Base-by-base conservation (phyloP, 2,888 invertebrate genomes). In the Leptinotarsa peninsularis region DNA sequence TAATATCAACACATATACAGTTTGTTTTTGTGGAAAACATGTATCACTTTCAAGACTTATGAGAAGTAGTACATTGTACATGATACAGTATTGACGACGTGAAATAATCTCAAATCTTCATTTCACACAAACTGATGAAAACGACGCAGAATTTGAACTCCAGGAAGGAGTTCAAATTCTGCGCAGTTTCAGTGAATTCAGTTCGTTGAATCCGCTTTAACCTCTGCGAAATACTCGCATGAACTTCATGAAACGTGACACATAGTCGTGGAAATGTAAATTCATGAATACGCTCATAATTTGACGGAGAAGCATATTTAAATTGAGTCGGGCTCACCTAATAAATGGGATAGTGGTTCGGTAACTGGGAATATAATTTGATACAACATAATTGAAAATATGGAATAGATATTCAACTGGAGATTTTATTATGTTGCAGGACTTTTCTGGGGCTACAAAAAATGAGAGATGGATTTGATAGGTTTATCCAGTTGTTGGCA, bases 201-300 rank as follows among this genome's bases (percentile, higher is more conserved):
- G 52, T 52, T 50, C 69, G 50, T 69, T 73, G 63, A 21, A 27
- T 50, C 17, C 69, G 66, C 3, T 63, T 43, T n/a, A 63, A 69
- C n/a, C 60, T 73, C 66, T 52, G 7, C 23, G 58, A 58, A 73
- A 68, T 23, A 23, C 69, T 69, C 52, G 69, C 43, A 67, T 66
- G 69, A 73, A 60, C 43, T 52, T 49, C 69, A 66, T 68, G 69
- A 63, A 73, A 73, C 63, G 63, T 73, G 68, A 68, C 52, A 50
- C 69, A 17, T 33, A 52, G 68, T 63, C 63, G 52, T 33, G 27
- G 18, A 52, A 56, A 52, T 72, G 66, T 33, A 68, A 73, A 73
- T 66, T 60, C 49, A 66, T 49, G 69, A 73, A 68, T 63, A 54
- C 58, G 33, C 49, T 73, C 52, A 73, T 69, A 73, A 69, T 73